Base-by-base conservation (phyloP, 2,797 vertebrate genomes). In the Simalia tracyae region DNA sequence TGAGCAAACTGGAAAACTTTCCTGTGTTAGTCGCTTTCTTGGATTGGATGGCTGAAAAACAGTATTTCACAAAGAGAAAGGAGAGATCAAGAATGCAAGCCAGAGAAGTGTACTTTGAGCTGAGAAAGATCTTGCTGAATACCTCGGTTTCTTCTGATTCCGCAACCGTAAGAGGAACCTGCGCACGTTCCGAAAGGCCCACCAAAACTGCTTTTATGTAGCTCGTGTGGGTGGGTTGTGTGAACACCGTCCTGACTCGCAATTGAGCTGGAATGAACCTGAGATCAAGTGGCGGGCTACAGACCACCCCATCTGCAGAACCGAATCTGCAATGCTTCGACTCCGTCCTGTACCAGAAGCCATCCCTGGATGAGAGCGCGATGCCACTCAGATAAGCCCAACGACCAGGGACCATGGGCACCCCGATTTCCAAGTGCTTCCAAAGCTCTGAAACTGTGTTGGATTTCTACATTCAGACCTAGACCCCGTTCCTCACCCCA, bases 321-420 rank as follows among this genome's bases (percentile, higher is more conserved):
- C 7, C 2, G 17, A 22, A 76, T 42, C 6, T 14, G 68, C 68
- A 4, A 31, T 68, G 66, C 1, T 15, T 1, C n/a, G 4, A 2
- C 4, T 7, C 12, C 12, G 15, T 31, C 66, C 66, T 68, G 66
- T n/a, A 15, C n/a, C 0, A 12, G 66, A 31, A 31, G 66, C 5
- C 5, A 0, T 31, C 14, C 14, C n/a, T 68, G 15, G n/a, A 68
- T 68, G 12, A 31, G 66, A 15, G 4, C 2, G n/a, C 0, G 2
- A 31, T 6, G n/a, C 66, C 12, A 31, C 31, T 31, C 66, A 0
- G 14, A 68, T n/a, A 68, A 68, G 15, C 14, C 1, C 7, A 72
- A 2, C 14, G 31, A 31, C 12, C 66, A 2, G 66, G n/a, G 66
- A 72, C 14, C n/a, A 14, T 15, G 66, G 6, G 15, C n/a, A 15